A percentile compares a stretch with the other conserved stretches of the same genome.
These are phyloP conservation scores for Dendropsophus ebraccatus DNA, from an alignment of 2,113 vertebrate genomes.

Conservation along the genomic window DNA sequence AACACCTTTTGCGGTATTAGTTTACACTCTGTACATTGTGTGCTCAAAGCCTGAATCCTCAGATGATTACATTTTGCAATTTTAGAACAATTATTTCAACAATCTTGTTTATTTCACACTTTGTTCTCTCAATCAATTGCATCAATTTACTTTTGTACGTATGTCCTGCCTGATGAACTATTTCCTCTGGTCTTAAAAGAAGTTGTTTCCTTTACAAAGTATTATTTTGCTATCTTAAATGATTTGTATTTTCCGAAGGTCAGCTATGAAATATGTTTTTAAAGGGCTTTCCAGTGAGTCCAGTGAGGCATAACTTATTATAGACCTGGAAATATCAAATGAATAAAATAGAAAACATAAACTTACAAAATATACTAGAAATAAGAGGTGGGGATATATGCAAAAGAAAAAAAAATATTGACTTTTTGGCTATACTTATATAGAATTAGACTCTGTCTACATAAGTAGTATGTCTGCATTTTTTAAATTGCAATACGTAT, in stretches of 20 bases:
- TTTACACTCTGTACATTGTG: conserved; percentile 16
- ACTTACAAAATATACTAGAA: too few species aligned
- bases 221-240: not conserved
- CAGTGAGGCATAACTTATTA: too few species aligned
- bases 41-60: not conserved
- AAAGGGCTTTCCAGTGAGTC: too few species aligned
- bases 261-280: too few species aligned
- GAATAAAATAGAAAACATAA: too few species aligned
- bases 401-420: too few species aligned
- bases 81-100: not conserved
- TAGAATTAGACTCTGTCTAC: too few species aligned
- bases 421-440: too few species aligned
- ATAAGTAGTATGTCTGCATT: too few species aligned
- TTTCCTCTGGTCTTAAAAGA: not conserved
- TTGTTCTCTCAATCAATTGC: conserved; percentile 4
- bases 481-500: too few species aligned
- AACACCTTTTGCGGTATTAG: not conserved
- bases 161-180: not conserved
- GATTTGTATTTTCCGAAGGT: conserved; percentile 7
- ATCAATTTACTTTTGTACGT: not conserved
- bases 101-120: conserved; percentile 26
- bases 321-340: too few species aligned
- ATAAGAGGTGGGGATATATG: too few species aligned
- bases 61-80: conserved; percentile 2
- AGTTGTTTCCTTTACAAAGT: not conserved